Conservation (phyloP, 2,888 invertebrate species). For the Trichacis sp. region DNA sequence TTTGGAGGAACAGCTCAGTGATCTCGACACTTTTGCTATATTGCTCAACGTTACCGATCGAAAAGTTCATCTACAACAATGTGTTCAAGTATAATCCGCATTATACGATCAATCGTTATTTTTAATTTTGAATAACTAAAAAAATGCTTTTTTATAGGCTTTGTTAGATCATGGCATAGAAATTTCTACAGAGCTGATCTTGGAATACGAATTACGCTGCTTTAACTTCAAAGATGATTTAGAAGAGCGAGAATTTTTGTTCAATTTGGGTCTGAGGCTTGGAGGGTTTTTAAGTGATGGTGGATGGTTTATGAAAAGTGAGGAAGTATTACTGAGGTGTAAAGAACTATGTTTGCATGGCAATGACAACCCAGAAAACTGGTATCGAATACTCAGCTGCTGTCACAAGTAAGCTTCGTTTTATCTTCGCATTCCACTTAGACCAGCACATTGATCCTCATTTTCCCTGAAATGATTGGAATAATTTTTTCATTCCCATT, state of each 20-base stretch:
- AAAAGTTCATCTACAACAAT: constrained; percentile 77
- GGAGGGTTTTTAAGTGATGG: constrained; percentile 89
- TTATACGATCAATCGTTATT: too few relatives aligned
- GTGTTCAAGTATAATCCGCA: constrained; percentile 75
- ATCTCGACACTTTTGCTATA: constrained; percentile 78
- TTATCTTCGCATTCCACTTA: neutral
- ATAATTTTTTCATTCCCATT: too few relatives aligned
- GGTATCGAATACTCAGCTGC: constrained; percentile 82
- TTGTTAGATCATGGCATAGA: constrained; percentile 76
- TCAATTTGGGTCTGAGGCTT: constrained; percentile 60
- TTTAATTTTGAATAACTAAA: neutral
- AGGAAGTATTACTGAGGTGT: constrained; percentile 78
- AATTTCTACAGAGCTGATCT: constrained; percentile 70
- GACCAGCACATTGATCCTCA: too few relatives aligned
- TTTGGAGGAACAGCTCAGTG: constrained; percentile 77
- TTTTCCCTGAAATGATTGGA: too few relatives aligned
- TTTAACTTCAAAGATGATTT: constrained; percentile 45
- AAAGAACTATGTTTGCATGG: constrained; percentile 75
- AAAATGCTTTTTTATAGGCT: constrained; percentile 61
- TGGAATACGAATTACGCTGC: constrained; percentile 57
- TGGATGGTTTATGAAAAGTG: constrained; percentile 86
- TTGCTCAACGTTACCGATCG: constrained; percentile 78
- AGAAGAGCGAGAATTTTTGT: constrained; percentile 50
- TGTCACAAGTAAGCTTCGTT: constrained; percentile 79
- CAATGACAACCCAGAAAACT: constrained; percentile 72